A percentile compares a stretch with the other conserved stretches of the same genome.
Evolutionary conservation across 2,888 invertebrate species (phyloP).

Genomic region (Drosophila parthenogenetica): DNA sequence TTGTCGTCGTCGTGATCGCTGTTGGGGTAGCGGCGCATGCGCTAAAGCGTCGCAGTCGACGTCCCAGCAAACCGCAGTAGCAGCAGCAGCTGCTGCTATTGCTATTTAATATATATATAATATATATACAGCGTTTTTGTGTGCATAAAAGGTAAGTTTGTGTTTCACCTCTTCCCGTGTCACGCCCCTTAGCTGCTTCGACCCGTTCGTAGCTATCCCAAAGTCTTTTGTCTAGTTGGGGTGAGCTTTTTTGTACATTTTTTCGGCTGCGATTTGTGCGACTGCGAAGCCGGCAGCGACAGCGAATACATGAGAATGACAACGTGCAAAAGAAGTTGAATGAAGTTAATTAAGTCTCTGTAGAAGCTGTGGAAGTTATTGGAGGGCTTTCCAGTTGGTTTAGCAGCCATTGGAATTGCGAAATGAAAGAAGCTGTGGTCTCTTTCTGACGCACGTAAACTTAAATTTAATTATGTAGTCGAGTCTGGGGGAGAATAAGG

Average conservation of each 20-base stretch:
- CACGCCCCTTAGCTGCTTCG: background rate
- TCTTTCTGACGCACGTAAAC: background rate
- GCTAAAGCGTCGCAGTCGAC: constrained; percentile 40
- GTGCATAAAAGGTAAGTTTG: constrained; percentile 48
- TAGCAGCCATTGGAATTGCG: constrained; percentile 33
- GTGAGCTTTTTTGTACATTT: constrained; percentile 48
- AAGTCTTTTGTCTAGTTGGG: constrained; percentile 65
- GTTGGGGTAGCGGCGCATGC: constrained; percentile 56
- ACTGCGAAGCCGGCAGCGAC: background rate
- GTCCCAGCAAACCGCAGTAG: constrained; percentile 21
- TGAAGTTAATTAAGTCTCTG: constrained; percentile 58
- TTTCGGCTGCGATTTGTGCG: constrained; percentile 7
- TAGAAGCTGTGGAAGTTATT: constrained; percentile 29
- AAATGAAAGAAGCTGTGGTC: constrained; percentile 15
- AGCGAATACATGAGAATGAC: constrained; percentile 29
- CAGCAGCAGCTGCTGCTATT: constrained; percentile 31
- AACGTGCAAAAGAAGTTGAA: constrained; percentile 25
- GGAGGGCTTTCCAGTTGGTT: constrained; percentile 36
- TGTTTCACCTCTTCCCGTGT: constrained; percentile 32
- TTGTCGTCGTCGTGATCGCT: constrained; percentile 42
- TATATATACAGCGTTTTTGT: background rate
- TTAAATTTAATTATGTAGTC: constrained; percentile 18
- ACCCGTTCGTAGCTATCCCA: constrained; percentile 25
- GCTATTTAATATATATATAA: constrained; percentile 24
- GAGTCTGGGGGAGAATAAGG: background rate